A percentile compares a stretch with the other conserved stretches of the same genome.
Evolutionary conservation across 2,113 vertebrate genomes (phyloP).

Genomic region (Mesoclemmys tuberculata): DNA sequence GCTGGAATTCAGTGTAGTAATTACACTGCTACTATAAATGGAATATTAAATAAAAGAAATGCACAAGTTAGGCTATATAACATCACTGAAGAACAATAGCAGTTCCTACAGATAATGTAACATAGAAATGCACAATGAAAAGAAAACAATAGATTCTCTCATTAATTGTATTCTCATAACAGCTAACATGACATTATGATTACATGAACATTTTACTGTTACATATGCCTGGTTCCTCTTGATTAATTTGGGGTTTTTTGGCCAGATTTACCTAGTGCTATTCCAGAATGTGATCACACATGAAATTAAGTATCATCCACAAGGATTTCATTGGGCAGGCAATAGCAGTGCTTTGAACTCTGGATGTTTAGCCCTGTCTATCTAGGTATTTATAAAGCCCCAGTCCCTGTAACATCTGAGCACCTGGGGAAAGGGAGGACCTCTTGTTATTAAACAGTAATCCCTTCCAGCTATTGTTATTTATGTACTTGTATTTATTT

Average conservation of each 20-base stretch:
- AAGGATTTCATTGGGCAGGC: not conserved
- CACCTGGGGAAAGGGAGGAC: not conserved
- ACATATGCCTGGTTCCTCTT: not conserved
- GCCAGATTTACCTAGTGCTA: not conserved
- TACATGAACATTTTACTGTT: not conserved
- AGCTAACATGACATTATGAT: not conserved
- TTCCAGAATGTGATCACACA: not conserved
- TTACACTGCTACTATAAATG: not conserved
- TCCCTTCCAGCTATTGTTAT: not conserved
- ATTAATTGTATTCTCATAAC: not conserved
- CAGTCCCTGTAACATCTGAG: too few relatives aligned
- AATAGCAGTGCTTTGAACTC: not conserved
- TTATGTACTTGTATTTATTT: not conserved
- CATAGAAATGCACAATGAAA: not conserved
- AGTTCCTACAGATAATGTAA: not conserved
- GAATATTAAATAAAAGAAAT: not conserved
- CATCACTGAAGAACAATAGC: not conserved
- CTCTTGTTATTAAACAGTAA: not conserved
- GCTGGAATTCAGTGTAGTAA: not conserved
- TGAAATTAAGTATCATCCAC: not conserved
- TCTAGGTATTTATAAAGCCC: not conserved
- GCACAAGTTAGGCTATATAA: not conserved
- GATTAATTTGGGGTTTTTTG: not conserved
- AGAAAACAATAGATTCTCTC: not conserved
- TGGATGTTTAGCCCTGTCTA: not conserved